phyloP scores from a whole-genome alignment of 2,888 invertebrate genomes.

The Anagyrus pseudococci region DNA sequence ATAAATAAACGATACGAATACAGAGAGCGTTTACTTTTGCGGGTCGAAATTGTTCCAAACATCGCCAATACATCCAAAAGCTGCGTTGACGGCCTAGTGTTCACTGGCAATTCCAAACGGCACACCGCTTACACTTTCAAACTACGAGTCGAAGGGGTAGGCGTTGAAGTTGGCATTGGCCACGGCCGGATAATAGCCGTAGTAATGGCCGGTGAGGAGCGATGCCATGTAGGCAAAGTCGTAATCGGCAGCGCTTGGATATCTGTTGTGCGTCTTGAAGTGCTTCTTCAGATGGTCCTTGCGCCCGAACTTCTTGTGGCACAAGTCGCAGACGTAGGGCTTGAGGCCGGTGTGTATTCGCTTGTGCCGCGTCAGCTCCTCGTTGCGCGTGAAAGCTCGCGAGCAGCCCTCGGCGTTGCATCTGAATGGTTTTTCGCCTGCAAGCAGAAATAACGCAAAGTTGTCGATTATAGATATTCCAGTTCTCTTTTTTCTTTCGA shows the following conservation, averaged over 20 bases:
- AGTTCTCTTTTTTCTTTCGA: no score
- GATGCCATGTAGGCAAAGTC: not conserved
- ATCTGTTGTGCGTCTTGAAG: constrained; percentile 75
- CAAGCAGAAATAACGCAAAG: constrained; percentile 42
- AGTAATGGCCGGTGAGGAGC: not conserved
- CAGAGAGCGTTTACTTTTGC: no score
- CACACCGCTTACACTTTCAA: no score
- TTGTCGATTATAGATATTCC: not conserved
- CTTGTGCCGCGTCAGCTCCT: constrained; percentile 90
- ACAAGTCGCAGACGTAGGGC: constrained; percentile 85
- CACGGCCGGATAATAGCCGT: not conserved
- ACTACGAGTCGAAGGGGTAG: constrained; percentile 10
- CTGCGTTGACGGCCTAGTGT: no score
- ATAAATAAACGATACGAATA: no score
- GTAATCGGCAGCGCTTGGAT: not conserved
- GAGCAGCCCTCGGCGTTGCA: constrained; percentile 86
- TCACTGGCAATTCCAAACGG: no score
- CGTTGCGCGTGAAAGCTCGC: constrained; percentile 90
- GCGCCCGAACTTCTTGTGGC: constrained; percentile 91
- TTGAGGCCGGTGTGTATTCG: constrained; percentile 87
- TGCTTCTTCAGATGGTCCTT: constrained; percentile 96
- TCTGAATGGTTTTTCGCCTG: constrained; percentile 85
- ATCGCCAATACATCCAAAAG: no score
- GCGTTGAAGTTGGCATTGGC: not conserved
- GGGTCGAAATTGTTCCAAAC: no score